Evolutionary conservation across 2,113 vertebrate species (phyloP).

Genomic region (Oxygymnocypris stewartii): DNA sequence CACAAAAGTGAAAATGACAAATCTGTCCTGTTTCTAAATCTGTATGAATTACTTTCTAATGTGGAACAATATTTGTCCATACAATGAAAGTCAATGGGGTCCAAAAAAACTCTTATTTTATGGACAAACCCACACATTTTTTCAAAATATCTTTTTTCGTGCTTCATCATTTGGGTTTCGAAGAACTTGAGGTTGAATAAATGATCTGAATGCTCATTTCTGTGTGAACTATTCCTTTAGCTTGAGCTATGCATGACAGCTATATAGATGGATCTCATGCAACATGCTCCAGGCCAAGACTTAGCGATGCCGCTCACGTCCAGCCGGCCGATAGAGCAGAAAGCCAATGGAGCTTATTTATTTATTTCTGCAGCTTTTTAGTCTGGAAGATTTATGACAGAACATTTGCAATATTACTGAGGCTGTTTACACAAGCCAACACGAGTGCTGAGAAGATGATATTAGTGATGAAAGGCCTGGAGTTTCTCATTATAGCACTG

Average conservation of each 20-base stretch:
- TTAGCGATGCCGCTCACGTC: slow-evolving; percentile 6
- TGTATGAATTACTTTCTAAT: not conserved
- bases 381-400: slow-evolving; percentile 44
- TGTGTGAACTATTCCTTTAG: not conserved
- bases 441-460: slow-evolving; percentile 20
- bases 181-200: not conserved
- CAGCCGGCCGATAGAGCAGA: not conserved
- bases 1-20: not conserved
- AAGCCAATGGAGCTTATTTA: not conserved
- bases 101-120: not conserved
- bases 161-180: not conserved
- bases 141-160: not conserved
- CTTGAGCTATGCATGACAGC: not conserved
- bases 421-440: slow-evolving; percentile 39
- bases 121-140: not conserved
- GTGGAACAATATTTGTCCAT: not conserved
- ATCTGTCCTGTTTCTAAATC: not conserved
- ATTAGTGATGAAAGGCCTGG: slow-evolving; percentile 37
- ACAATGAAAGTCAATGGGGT: not conserved
- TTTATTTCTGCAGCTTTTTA: slow-evolving; percentile 35
- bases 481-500: slow-evolving; percentile 36
- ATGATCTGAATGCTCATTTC: not conserved
- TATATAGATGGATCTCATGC: slow-evolving; percentile 11
- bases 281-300: not conserved
- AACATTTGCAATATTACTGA: slow-evolving; percentile 35